phyloP scores from a whole-genome alignment of 2,888 invertebrate species.

The Oscheius onirici region DNA sequence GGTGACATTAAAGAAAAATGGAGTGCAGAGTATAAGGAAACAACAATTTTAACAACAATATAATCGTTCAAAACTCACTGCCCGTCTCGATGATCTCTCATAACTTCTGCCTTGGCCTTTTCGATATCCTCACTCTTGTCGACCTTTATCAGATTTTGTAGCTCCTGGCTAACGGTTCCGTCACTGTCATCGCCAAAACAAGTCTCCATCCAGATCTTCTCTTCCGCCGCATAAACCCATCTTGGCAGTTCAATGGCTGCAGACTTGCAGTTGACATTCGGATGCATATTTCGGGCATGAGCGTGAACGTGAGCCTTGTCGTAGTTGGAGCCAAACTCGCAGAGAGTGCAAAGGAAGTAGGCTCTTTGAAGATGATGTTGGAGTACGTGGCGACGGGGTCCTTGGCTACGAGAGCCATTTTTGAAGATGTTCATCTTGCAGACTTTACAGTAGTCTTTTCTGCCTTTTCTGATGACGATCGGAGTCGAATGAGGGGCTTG shows the following conservation, averaged over 20 bases:
- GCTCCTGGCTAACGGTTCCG: background rate
- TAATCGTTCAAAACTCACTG: too few species aligned
- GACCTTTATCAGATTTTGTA: background rate
- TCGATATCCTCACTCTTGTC: background rate
- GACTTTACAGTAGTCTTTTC: background rate
- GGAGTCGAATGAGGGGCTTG: background rate
- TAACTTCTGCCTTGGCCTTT: background rate
- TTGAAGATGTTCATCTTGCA: slow-evolving; percentile 12
- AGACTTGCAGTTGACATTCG: background rate
- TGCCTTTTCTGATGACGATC: background rate
- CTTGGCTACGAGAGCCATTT: slow-evolving; percentile 8
- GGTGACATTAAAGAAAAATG: too few species aligned
- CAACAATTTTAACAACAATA: too few species aligned
- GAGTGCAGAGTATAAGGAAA: too few species aligned
- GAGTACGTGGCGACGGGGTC: slow-evolving; percentile 13
- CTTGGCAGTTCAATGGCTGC: background rate
- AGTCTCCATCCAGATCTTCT: background rate
- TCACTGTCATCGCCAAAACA: slow-evolving; percentile 9
- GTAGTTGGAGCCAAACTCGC: slow-evolving; percentile 15
- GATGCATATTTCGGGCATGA: slow-evolving; percentile 1
- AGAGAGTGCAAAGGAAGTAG: slow-evolving; percentile 1
- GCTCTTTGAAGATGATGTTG: slow-evolving; percentile 1
- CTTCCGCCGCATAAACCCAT: background rate
- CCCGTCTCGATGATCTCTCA: background rate
- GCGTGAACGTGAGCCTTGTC: slow-evolving; percentile 17